Conservation (phyloP, 2,797 vertebrate species). For the Chaetodon trifasciatus region DNA sequence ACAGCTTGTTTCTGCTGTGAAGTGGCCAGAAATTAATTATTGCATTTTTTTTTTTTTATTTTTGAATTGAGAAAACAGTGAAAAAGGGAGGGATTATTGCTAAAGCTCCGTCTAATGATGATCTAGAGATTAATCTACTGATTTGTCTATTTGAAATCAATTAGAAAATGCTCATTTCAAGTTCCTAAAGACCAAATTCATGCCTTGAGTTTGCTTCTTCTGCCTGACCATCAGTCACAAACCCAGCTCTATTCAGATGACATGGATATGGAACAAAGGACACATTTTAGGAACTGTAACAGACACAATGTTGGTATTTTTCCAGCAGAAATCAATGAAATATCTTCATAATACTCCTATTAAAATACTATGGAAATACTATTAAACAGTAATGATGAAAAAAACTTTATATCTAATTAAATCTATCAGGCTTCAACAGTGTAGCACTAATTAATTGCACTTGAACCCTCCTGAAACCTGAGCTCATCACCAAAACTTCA, state of each 20-base stretch:
- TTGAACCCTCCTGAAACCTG: conserved; percentile 42
- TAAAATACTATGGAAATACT: neutral
- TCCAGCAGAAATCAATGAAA: neutral
- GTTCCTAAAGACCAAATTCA: neutral
- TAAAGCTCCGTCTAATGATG: neutral
- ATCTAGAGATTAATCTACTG: neutral
- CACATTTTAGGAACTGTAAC: neutral
- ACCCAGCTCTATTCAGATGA: too few species aligned
- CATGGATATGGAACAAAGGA: neutral
- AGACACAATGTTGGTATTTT: neutral
- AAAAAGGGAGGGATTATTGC: neutral
- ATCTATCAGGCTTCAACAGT: neutral
- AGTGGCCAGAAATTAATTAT: neutral
- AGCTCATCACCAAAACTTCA: conserved; percentile 32
- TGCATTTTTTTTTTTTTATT: neutral
- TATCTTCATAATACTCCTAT: neutral
- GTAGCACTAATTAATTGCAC: conserved; percentile 13
- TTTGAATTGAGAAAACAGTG: neutral
- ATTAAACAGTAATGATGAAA: too few species aligned
- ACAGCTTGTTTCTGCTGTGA: neutral
- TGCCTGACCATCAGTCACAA: neutral
- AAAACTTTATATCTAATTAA: neutral
- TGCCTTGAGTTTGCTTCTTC: neutral
- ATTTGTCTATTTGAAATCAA: neutral
- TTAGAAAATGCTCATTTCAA: neutral